Percentiles rank a stretch among this genome's conserved stretches.
Conservation (phyloP, 2,113 vertebrate species). For the Lichenostomus cassidix region DNA sequence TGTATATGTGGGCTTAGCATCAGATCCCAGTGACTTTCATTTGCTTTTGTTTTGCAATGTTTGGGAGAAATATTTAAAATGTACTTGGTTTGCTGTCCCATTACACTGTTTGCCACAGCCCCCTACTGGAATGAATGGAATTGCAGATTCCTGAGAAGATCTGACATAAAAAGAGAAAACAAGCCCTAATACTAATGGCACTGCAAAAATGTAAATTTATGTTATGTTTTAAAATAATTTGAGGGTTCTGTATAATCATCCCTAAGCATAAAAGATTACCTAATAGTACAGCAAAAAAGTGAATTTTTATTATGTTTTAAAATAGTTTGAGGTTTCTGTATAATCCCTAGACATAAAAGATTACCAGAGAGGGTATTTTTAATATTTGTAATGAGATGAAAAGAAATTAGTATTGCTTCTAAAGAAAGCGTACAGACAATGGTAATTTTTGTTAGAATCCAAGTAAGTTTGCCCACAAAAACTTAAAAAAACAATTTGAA, state of each 20-base stretch:
- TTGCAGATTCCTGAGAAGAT: background rate
- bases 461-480: background rate
- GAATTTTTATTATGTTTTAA: background rate
- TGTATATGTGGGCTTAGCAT: background rate
- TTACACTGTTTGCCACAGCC: conserved; percentile 36
- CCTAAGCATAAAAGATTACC: background rate
- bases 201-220: background rate
- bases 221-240: background rate
- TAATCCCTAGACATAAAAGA: background rate
- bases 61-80: background rate
- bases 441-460: background rate
- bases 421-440: background rate
- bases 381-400: background rate
- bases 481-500: background rate
- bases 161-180: background rate
- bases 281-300: background rate
- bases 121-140: conserved; percentile 44
- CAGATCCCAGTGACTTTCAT: background rate
- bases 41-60: background rate
- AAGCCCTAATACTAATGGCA: background rate
- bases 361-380: background rate
- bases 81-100: background rate
- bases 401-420: background rate
- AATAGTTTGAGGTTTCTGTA: background rate
- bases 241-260: background rate